A percentile compares a stretch with the other conserved stretches of the same genome.
These are phyloP conservation scores for Dromas ardeola DNA, from an alignment of 2,113 vertebrate genomes.

Conservation along the genomic window DNA sequence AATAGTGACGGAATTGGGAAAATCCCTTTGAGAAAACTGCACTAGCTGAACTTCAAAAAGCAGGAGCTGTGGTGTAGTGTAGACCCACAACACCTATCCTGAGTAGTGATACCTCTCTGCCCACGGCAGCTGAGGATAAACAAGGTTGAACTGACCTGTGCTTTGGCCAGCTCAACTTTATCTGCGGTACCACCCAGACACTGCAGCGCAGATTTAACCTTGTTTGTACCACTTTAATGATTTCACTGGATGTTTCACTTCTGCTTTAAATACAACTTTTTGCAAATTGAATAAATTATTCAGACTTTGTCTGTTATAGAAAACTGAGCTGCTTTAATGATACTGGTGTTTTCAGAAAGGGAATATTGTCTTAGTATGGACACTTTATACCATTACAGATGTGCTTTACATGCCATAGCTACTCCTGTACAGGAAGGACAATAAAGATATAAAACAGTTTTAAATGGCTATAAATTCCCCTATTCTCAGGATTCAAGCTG, in stretches of 20 bases:
- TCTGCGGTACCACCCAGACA: neutral
- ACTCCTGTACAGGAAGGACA: neutral
- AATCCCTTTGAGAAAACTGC: neutral
- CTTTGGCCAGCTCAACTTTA: neutral
- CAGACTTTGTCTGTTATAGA: neutral
- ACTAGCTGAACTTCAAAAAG: neutral
- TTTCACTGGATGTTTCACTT: neutral
- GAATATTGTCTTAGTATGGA: neutral
- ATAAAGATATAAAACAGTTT: neutral
- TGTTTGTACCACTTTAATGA: neutral
- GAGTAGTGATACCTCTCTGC: neutral
- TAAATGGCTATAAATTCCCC: neutral
- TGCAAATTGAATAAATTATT: neutral
- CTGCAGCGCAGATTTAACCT: neutral
- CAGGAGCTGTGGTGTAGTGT: neutral
- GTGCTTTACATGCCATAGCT: neutral
- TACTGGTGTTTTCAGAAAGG: neutral
- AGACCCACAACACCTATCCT: neutral
- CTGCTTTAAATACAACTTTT: neutral
- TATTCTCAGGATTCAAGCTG: neutral
- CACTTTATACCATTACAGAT: neutral
- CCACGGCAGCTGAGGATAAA: neutral
- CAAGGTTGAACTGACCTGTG: neutral
- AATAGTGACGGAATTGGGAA: fast-evolving
- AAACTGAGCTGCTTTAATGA: neutral